Evolutionary conservation across 2,888 invertebrate species (phyloP), one percentile per base, ranked within the genome.

Genomic region (Drosophila pseudotakahashii): DNA sequence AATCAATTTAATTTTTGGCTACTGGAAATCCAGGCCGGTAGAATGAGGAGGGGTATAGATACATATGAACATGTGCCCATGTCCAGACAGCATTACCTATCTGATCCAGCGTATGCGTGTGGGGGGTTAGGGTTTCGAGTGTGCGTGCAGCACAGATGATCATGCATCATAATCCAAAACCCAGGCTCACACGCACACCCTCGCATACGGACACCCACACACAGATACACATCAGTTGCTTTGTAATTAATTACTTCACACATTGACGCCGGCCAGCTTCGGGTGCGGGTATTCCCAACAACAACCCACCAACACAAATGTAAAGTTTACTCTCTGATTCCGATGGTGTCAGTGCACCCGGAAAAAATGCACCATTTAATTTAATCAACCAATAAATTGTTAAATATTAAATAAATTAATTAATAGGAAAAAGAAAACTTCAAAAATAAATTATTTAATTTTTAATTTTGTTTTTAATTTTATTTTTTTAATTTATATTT

Each of bases 221-320:
- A 81, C 69, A 82, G 81, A 85, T 82, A 63, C 77, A 88, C 84
- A 83, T 83, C 87, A 87, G 80, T 79, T 84, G 87, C 77, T 81
- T 80, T 80, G 88, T 89, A 89, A 88, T 88, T 88, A 88, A 88
- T 88, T 88, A 88, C 89, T 85, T 89, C 84, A 89, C 86, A 88
- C 89, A 79, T 86, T 84, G 81, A 84, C 88, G 81, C 88, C 84
- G 69, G 73, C 71, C 64, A 72, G 47, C 37, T 66, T 58, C 58
- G 59, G 60, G 54, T 57, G 51, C 53, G 45, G 53, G 64, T 53
- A 66, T 58, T 77, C 62, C 48, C 61, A 69, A 47, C 58, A 36
- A 51, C 53, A 51, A 2, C 23, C 48, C 9, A 11, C 52, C 45
- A 51, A 47, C 63, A 66, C 73, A 68, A 80, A 75, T 75, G 76